Base-by-base conservation (phyloP, 2,797 vertebrate species). In the Orientallactaga sibirica region DNA sequence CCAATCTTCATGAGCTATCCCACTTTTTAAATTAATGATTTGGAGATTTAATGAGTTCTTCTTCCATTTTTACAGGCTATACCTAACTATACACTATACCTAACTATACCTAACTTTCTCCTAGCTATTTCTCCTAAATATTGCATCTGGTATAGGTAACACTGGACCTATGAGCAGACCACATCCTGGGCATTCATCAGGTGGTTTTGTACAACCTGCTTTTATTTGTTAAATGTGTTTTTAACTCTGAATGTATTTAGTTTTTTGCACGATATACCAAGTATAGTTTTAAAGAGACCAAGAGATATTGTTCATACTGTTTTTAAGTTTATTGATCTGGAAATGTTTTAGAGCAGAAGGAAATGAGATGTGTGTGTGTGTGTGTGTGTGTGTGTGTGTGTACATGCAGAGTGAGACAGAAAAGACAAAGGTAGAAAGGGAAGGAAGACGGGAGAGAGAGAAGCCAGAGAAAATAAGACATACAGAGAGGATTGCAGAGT, bases 1-100 rank as follows among this genome's bases (percentile, higher is more conserved):
- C 41, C 52, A 86, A 29, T 95, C 68, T 37, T 96, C 82, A 88
- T 9, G 67, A 82, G 33, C 91, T 88, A 64, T 73, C 37, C 67
- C 52, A 74, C 71, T 90, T 94, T 96, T 94, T 85, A 91, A 96
- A 94, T 94, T 77, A 92, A 85, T 64, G 41, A 92, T 76, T 95
- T 94, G 29, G 82, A 82, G 74, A 81, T 55, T 88, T 93, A 94
- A 78, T 93, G 90, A 95, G 11, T 55, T 76, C 16, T 79, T 90
- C 18, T 83, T 86, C 70, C 16, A 85, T 66, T 91, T 94, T 48
- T 74, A 64, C 73, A 68, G 33, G 11, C 27, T 76, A 68, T 22
- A 4, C 78, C 74, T 87, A 48, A 48, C 48, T 48, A 48, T 48
- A 48, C 7, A 48, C 8, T 48, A 48, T 8, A 48, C 48, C 43